phyloP scores from a whole-genome alignment of 2,797 vertebrate species.

The Acridotheres tristis region DNA sequence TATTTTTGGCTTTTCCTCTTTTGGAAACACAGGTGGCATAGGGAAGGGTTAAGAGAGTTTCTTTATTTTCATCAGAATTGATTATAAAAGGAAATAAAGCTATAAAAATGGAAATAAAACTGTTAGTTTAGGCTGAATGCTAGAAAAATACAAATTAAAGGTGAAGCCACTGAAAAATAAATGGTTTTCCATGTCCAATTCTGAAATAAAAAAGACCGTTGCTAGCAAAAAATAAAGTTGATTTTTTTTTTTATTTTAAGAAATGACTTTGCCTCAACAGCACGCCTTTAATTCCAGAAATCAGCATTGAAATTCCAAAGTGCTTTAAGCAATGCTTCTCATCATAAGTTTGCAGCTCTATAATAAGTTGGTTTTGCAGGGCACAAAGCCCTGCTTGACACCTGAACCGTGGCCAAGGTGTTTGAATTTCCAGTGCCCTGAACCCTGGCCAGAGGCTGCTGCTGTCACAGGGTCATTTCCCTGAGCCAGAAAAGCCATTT shows the following conservation, averaged over 20 bases:
- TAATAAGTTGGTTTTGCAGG: not conserved
- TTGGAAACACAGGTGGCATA: not conserved
- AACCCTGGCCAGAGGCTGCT: not conserved
- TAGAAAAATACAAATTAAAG: not conserved
- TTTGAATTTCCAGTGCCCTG: not conserved
- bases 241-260: not conserved
- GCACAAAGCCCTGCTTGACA: not conserved
- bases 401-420: not conserved
- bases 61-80: not conserved
- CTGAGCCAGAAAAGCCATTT: not conserved
- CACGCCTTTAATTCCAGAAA: not conserved
- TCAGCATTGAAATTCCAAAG: constrained; percentile 4
- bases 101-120: not conserved
- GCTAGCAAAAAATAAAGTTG: not conserved
- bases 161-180: not conserved
- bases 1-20: not conserved
- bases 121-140: not conserved
- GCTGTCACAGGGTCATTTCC: not conserved
- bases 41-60: not conserved
- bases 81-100: not conserved
- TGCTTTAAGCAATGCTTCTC: not conserved
- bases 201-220: not conserved
- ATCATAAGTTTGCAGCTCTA: constrained; percentile 33
- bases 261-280: not conserved
- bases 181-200: not conserved